These are phyloP conservation scores for Cydia pomonella DNA, from an alignment of 1,140 invertebrate genomes.

Conservation along the genomic window DNA sequence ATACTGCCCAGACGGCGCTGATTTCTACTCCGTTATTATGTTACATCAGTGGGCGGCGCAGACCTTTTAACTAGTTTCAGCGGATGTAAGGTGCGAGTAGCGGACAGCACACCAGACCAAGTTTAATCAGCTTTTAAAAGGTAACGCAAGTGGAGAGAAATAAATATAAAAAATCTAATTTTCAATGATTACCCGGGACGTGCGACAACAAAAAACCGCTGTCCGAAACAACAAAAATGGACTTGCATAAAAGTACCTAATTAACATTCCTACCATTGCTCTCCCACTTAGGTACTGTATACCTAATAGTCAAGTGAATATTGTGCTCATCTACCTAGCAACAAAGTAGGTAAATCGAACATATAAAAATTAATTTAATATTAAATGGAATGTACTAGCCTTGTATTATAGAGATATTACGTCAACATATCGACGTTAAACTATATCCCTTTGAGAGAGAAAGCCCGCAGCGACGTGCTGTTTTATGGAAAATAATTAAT, in stretches of 20 bases:
- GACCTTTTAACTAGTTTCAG: slow-evolving; percentile 39
- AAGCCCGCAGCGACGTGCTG: slow-evolving; percentile 4
- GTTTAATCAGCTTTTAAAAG: neutral
- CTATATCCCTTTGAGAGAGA: neutral
- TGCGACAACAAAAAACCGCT: too few species aligned
- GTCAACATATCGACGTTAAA: neutral
- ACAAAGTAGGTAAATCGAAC: too few species aligned
- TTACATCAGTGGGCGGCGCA: slow-evolving; percentile 52
- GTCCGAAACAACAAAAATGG: too few species aligned
- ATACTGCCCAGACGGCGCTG: slow-evolving; percentile 15
- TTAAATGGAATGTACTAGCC: neutral
- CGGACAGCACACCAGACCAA: neutral
- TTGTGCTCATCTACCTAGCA: too few species aligned
- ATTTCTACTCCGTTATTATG: slow-evolving; percentile 63
- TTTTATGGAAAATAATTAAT: slow-evolving; percentile 23
- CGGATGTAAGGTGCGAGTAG: neutral
- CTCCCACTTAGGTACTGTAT: too few species aligned
- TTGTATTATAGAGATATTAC: neutral
- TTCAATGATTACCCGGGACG: too few species aligned
- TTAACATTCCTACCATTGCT: too few species aligned
- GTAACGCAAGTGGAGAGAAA: neutral
- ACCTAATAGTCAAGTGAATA: too few species aligned
- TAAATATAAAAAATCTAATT: neutral
- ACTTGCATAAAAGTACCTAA: too few species aligned
- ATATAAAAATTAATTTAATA: too few species aligned